Conservation (phyloP, 2,797 vertebrate species). For the Chloroceryle amazona region DNA sequence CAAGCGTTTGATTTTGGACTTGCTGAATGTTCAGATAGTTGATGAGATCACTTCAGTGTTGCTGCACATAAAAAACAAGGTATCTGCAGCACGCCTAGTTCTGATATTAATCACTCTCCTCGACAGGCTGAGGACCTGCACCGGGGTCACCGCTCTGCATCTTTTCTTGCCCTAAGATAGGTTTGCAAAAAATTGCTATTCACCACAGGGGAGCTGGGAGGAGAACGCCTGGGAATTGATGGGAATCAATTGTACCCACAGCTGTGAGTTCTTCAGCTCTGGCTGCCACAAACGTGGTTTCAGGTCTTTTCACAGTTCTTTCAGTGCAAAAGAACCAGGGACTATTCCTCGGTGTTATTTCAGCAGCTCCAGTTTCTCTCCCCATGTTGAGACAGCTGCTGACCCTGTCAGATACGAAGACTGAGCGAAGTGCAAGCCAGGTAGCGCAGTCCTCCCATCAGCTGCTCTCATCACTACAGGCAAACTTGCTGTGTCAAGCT, state of each 20-base stretch:
- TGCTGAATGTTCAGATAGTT: constrained; percentile 70
- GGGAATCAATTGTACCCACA: constrained; percentile 61
- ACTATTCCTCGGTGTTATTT: constrained; percentile 21
- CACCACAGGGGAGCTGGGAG: background rate
- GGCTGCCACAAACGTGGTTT: constrained; percentile 38
- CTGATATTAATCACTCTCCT: background rate
- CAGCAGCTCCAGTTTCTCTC: background rate
- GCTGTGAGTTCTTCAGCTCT: constrained; percentile 69
- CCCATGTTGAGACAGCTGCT: background rate
- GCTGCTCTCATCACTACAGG: background rate
- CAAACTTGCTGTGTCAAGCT: background rate
- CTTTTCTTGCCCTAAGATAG: background rate
- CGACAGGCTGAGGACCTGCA: background rate
- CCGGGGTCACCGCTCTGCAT: background rate
- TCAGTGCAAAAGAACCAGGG: constrained; percentile 38
- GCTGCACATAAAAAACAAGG: constrained; percentile 47
- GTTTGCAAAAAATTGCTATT: constrained; percentile 43
- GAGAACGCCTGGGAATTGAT: constrained; percentile 30
- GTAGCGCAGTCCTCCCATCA: background rate
- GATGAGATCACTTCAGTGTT: constrained; percentile 61
- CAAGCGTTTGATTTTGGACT: constrained; percentile 70
- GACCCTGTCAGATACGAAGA: background rate
- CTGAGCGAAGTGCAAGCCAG: background rate
- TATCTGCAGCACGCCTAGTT: constrained; percentile 27
- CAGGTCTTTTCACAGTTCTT: constrained; percentile 63